Conservation (phyloP, 2,888 invertebrate species). For the Ophioninae sp. region DNA sequence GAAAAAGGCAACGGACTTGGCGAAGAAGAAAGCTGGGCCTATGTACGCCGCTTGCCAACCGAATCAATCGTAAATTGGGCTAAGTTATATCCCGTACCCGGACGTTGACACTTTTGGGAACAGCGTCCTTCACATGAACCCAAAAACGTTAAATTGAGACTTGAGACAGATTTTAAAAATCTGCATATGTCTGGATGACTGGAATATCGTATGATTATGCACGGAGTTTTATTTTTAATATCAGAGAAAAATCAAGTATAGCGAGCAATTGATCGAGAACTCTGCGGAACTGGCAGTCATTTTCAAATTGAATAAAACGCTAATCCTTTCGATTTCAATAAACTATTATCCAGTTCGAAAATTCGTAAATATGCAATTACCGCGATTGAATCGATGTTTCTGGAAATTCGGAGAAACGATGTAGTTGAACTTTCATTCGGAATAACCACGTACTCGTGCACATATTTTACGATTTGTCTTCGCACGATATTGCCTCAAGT, state of each 20-base stretch:
- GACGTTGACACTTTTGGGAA: background rate
- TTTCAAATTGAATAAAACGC: background rate
- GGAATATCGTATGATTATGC: conserved; percentile 4
- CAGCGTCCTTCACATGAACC: background rate
- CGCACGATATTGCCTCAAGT: conserved; percentile 38
- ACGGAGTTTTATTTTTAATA: background rate
- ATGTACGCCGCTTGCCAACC: conserved; percentile 78
- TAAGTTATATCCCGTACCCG: background rate
- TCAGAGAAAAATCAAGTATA: background rate
- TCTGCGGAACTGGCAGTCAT: conserved; percentile 14
- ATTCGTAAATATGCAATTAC: background rate
- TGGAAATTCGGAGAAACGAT: background rate
- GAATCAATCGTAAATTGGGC: conserved; percentile 74
- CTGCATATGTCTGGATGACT: conserved; percentile 1
- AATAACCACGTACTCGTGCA: background rate
- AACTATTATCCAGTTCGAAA: background rate
- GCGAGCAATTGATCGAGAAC: conserved; percentile 1
- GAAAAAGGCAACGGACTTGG: conserved; percentile 90
- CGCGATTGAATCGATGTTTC: background rate
- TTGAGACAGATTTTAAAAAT: background rate
- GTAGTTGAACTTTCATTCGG: background rate
- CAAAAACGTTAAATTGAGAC: background rate
- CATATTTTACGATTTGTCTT: conserved; percentile 28
- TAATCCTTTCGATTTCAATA: background rate
- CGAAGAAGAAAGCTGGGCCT: conserved; percentile 84